These are phyloP conservation scores for Xiphydria camelus DNA, from an alignment of 2,888 invertebrate genomes.

Conservation along the genomic window DNA sequence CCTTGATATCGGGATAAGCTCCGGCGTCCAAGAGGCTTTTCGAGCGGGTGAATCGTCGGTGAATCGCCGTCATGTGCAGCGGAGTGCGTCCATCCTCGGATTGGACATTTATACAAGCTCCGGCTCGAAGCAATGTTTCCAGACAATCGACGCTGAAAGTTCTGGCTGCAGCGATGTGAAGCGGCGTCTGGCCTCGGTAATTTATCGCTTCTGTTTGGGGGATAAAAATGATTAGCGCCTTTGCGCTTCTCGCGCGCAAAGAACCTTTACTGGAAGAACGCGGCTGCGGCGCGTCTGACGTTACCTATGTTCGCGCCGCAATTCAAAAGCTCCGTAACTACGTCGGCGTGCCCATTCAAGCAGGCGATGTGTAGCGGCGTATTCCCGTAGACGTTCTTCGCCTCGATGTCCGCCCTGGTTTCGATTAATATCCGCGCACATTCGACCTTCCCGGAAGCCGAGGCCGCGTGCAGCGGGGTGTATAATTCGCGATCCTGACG, in stretches of 20 bases:
- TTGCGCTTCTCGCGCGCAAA: neutral
- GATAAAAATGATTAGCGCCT: neutral
- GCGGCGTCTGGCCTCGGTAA: constrained; percentile 63
- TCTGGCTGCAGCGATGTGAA: constrained; percentile 66
- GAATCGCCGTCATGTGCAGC: constrained; percentile 69
- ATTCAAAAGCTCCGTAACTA: constrained; percentile 61
- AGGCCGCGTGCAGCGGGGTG: constrained; percentile 67
- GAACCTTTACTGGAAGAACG: neutral
- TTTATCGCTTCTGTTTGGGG: constrained; percentile 62
- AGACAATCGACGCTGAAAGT: constrained; percentile 66
- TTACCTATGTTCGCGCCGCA: constrained; percentile 59
- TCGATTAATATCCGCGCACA: constrained; percentile 58
- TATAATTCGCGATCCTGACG: constrained; percentile 55
- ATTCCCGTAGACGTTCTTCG: constrained; percentile 64
- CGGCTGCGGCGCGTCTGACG: constrained; percentile 3
- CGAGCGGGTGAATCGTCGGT: constrained; percentile 67
- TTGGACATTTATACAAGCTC: constrained; percentile 62
- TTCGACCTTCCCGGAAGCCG: constrained; percentile 61
- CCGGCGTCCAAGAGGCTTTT: constrained; percentile 66
- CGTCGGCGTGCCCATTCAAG: constrained; percentile 64
- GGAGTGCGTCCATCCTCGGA: constrained; percentile 66
- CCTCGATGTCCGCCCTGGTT: constrained; percentile 63
- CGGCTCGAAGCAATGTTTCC: constrained; percentile 61
- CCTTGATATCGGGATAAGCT: constrained; percentile 60
- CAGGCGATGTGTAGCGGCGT: constrained; percentile 66